A percentile compares a stretch with the other conserved stretches of the same genome.
Conservation (phyloP, 2,888 invertebrate genomes). For the Mongoloraphidia duomilia region DNA sequence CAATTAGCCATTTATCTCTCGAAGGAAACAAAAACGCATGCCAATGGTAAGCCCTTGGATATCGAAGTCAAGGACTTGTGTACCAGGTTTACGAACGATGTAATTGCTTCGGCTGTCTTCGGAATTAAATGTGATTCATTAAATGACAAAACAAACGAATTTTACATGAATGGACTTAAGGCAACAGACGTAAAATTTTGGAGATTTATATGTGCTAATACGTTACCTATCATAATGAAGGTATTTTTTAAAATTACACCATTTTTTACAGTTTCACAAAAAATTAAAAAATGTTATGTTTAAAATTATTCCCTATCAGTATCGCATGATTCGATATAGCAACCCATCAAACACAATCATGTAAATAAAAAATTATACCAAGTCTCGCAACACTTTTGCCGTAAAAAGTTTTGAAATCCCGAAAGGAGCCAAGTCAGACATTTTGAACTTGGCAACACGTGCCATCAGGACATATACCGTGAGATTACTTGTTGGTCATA, state of each 20-base stretch:
- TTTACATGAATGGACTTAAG: slow-evolving; percentile 9
- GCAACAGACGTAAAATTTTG: background rate
- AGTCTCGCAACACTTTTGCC: too few species aligned
- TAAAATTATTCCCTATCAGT: too few species aligned
- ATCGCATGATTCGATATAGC: too few species aligned
- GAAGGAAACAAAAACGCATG: background rate
- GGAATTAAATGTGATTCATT: slow-evolving; percentile 10
- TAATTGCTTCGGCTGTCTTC: slow-evolving; percentile 12
- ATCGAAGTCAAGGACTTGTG: slow-evolving; percentile 11
- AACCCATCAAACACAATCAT: too few species aligned
- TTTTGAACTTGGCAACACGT: too few species aligned
- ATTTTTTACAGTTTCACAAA: too few species aligned
- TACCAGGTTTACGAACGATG: slow-evolving; percentile 11
- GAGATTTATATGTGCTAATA: background rate
- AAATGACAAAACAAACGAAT: slow-evolving; percentile 10
- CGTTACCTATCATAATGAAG: slow-evolving; percentile 4
- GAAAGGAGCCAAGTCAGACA: too few species aligned
- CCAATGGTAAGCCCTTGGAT: background rate
- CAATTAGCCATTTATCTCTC: slow-evolving; percentile 5
- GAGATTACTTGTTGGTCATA: too few species aligned
- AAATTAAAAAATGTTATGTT: too few species aligned
- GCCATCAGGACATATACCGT: too few species aligned
- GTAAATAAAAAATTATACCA: too few species aligned
- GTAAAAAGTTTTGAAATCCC: too few species aligned
- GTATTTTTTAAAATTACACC: background rate